Base-by-base conservation (phyloP, 2,888 invertebrate genomes). In the Cataglyphis altisquamis region DNA sequence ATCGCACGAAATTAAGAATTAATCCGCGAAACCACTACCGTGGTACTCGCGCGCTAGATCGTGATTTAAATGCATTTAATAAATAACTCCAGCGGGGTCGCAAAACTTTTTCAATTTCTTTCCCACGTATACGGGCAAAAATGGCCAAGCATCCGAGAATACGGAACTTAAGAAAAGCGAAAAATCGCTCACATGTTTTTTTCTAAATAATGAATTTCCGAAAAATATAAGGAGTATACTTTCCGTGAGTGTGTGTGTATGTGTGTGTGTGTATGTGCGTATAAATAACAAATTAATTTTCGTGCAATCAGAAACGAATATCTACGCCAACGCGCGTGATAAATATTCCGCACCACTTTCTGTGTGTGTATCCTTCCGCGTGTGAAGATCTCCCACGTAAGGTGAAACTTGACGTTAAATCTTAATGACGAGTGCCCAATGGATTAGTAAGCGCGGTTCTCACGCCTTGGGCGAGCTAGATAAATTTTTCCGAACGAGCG, bases 371-470 rank as follows among this genome's bases (percentile, higher is more conserved):
- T 86, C 73, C 74, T 83, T 70, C 78, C 90, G 68, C 86, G 88
- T 88, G 87, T 83, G 90, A 88, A 83, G 84, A 89, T 87, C 85
- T 81, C 85, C 88, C 87, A 88, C 87, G 88, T 84, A 81, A 87
- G 89, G 87, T 89, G 89, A 88, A 88, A 88, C 87, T 60, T 70
- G 78, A 70, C 78, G 84, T 63, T 55, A 82, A 67, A 63, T 73
- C 60, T 52, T 78, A 41, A 45, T 32, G 8, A 45, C 70, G 70
- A 52, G 55, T n/a, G 52, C n/a, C n/a, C n/a, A n/a, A 52, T 52
- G 75, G 75, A 18, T 21, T 12, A 32, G 48, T 21, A 29, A 70
- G 36, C 57, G 15, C 57, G 32, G 12, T 80, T 80, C 78, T 72
- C 78, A 80, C 78, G 78, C 45, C 41, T n/a, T 41, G 41, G 68